phyloP scores from a whole-genome alignment of 2,888 invertebrate species.

The Melangyna quadrimaculata region DNA sequence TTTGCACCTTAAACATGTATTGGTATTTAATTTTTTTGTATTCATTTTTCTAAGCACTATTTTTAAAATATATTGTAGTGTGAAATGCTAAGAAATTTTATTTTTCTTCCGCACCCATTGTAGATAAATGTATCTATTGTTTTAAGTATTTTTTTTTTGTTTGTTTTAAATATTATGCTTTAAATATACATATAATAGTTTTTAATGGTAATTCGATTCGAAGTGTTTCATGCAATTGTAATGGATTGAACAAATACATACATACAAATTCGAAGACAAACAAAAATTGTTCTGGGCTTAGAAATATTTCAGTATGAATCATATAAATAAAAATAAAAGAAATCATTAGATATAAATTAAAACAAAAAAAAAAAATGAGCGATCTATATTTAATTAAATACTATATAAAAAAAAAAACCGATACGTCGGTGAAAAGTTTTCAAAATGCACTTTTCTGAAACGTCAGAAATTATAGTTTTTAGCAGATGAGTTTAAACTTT shows the following conservation, averaged over 20 bases:
- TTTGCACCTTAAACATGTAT: slow-evolving; percentile 74
- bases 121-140: background rate
- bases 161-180: slow-evolving; percentile 26
- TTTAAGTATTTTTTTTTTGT: background rate
- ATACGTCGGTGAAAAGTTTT: background rate
- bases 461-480: too few relatives aligned
- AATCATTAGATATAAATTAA: background rate
- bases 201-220: background rate
- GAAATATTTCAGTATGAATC: slow-evolving; percentile 22
- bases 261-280: slow-evolving; percentile 11
- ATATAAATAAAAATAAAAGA: slow-evolving; percentile 11
- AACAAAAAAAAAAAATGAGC: background rate
- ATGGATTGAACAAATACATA: slow-evolving; percentile 37
- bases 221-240: slow-evolving; percentile 31
- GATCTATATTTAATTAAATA: background rate
- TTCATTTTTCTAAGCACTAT: too few relatives aligned
- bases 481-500: too few relatives aligned
- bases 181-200: background rate
- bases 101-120: background rate
- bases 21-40: slow-evolving; percentile 77
- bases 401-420: background rate
- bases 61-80: too few relatives aligned
- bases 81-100: background rate
- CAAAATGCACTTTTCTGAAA: background rate
- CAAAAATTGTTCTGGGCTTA: slow-evolving; percentile 25